phyloP scores from a whole-genome alignment of 1,140 invertebrate species.

The Anastrepha obliqua region DNA sequence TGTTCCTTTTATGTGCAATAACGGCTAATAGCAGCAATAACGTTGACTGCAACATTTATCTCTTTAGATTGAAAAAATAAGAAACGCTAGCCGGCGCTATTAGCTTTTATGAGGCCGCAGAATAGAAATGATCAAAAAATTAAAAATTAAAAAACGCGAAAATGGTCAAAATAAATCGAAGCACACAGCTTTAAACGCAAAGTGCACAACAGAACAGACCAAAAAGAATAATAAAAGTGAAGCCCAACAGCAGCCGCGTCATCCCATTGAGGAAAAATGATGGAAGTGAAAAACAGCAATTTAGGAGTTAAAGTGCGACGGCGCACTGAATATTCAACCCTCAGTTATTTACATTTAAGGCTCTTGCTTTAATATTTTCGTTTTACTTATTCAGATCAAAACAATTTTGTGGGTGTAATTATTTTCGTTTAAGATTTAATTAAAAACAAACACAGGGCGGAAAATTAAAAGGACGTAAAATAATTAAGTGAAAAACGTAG shows the following conservation, averaged over 20 bases:
- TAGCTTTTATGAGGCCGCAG: neutral
- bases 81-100: neutral
- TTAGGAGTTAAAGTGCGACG: too few species aligned
- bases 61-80: neutral
- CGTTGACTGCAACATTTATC: neutral
- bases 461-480: neutral
- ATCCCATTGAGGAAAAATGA: neutral
- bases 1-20: neutral
- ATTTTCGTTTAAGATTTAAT: slow-evolving; percentile 3
- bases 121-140: neutral
- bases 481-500: neutral
- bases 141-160: neutral
- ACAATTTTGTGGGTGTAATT: neutral
- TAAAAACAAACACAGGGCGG: neutral
- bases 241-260: neutral
- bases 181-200: neutral
- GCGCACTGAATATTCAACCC: neutral
- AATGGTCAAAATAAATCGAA: neutral
- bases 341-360: neutral
- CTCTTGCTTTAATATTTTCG: neutral
- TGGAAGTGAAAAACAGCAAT: neutral
- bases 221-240: neutral
- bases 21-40: neutral
- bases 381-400: neutral
- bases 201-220: neutral